phyloP scores from a whole-genome alignment of 2,888 invertebrate genomes.

The Plagiodera versicolora region DNA sequence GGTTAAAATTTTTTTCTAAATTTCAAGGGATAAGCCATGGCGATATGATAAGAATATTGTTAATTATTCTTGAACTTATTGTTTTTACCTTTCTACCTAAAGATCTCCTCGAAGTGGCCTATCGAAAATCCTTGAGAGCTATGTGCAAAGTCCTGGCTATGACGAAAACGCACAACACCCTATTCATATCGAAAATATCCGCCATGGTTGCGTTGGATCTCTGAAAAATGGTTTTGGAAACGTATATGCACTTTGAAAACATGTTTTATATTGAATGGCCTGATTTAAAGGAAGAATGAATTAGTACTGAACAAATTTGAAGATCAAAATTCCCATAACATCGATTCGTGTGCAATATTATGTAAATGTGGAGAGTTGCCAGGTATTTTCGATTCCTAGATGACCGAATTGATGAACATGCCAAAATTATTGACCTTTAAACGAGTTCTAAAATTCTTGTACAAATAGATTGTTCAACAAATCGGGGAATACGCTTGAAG shows the following conservation, averaged over 20 bases:
- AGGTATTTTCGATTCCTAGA: conserved; percentile 11
- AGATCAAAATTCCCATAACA: neutral
- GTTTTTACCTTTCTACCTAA: conserved; percentile 18
- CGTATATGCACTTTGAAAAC: conserved; percentile 37
- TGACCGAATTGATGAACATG: neutral
- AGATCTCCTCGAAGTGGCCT: conserved; percentile 18
- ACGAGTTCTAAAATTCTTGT: too few relatives aligned
- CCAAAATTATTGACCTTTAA: neutral
- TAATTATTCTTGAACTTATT: too few relatives aligned
- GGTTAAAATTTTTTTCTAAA: too few relatives aligned
- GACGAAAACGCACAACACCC: conserved; percentile 43
- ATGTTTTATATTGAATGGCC: conserved; percentile 23
- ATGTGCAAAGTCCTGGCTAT: conserved; percentile 41
- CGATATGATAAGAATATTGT: too few relatives aligned
- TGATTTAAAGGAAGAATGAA: conserved; percentile 14
- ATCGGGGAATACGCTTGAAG: too few relatives aligned
- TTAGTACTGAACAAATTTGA: conserved; percentile 23
- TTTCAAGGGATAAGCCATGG: too few relatives aligned
- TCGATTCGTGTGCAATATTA: conserved; percentile 2
- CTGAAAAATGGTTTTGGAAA: conserved; percentile 27
- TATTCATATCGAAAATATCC: conserved; percentile 46
- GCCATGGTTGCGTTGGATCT: conserved; percentile 22
- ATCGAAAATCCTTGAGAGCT: conserved; percentile 31
- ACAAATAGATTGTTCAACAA: too few relatives aligned
- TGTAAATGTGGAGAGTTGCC: conserved; percentile 16